Base-by-base conservation (phyloP, 2,797 vertebrate species). In the Periparus ater region DNA sequence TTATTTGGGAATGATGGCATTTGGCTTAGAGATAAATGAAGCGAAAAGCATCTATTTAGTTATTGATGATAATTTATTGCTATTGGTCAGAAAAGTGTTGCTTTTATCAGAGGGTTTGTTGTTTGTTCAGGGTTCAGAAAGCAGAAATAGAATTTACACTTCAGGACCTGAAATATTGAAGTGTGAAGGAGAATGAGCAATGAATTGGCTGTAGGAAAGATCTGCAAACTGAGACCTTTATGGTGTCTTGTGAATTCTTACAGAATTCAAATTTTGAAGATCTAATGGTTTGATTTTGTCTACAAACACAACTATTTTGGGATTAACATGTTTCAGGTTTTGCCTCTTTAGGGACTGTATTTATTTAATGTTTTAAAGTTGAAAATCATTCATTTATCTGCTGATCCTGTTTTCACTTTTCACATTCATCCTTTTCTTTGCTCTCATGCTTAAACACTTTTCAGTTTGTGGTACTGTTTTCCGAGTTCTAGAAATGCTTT, bases 1-100 rank as follows among this genome's bases (percentile, higher is more conserved):
- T 97, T 97, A 91, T 97, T 98, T 98, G 97, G 96, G 96, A 98
- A 97, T 92, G 96, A 97, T 98, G 97, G 96, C 97, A 74, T 80
- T 95, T 86, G 67, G 94, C 97, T 98, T 97, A 97, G 98, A 97
- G 98, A 97, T 97, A 98, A 98, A 98, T 98, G 98, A 98, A 98
- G 98, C 91, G 67, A 96, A 96, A 96, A 97, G 77, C 96, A 96
- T 97, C 96, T 97, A 51, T 97, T 97, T 96, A 94, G 97, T 97
- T 97, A 97, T 97, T 97, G 95, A 94, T 97, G 96, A 96, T 97
- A 97, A 98, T 98, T 98, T 98, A 98, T 98, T 98, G 97, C 97
- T 97, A 96, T 96, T 97, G 97, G 96, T 98, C 97, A 97, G 97
- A 97, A 97, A 98, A 98, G 98, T 95, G 96, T 96, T 98, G 96